A percentile compares a stretch with the other conserved stretches of the same genome.
Conservation (phyloP, 2,113 vertebrate species). For the Cinclus cinclus region DNA sequence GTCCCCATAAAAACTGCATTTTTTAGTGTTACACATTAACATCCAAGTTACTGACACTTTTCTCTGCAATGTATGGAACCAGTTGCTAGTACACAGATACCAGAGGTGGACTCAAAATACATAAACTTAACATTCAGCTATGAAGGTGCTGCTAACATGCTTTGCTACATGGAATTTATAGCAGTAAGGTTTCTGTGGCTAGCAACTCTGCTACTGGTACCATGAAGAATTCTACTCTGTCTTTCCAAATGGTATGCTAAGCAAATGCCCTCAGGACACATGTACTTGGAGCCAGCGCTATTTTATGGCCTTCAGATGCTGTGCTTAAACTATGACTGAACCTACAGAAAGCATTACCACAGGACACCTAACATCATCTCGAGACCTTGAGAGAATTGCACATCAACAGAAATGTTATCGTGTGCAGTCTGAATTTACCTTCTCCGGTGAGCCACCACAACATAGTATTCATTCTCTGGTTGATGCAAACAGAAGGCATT, state of each 20-base stretch:
- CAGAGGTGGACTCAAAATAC: not conserved
- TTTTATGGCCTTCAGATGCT: not conserved
- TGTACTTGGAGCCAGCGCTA: not conserved
- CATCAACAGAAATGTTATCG: not conserved
- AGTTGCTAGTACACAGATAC: not conserved
- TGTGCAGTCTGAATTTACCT: not conserved
- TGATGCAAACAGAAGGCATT: not conserved
- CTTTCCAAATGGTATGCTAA: not conserved
- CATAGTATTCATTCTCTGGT: not conserved
- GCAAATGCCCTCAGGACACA: not conserved
- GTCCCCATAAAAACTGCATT: not conserved
- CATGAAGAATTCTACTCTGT: not conserved
- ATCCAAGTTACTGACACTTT: not conserved
- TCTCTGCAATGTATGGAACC: not conserved
- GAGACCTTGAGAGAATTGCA: not conserved
- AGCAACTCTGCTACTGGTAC: not conserved
- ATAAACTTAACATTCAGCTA: not conserved
- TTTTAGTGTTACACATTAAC: not conserved
- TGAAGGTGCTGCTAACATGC: not conserved
- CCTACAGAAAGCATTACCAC: not conserved
- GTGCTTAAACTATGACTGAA: not conserved
- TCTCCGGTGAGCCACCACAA: not conserved
- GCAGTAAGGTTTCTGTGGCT: not conserved
- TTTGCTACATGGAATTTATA: not conserved
- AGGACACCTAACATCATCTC: not conserved